Base-by-base conservation (phyloP, 2,797 vertebrate species). In the Phrynocephalus guinanensis region DNA sequence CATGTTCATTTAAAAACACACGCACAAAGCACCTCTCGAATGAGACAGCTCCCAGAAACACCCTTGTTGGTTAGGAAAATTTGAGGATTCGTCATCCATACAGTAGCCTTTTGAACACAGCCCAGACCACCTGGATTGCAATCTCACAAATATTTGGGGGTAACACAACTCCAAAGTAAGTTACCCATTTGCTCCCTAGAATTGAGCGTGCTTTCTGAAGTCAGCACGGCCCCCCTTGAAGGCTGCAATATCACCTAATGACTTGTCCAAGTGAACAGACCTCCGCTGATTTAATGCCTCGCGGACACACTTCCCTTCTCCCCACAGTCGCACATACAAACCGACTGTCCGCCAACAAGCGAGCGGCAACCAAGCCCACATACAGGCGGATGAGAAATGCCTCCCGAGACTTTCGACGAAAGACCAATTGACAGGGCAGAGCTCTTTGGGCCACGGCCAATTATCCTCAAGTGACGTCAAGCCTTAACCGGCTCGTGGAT, bases 401-500 rank as follows among this genome's bases (percentile, higher is more conserved):
- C 38, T 79, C 5, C 3, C 13, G 7, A 28, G 68, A 73, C 38
- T 73, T 44, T 26, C 82, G 80, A n/a, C 33, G 2, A 3, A 16
- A n/a, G 71, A 26, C 71, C 44, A 63, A 85, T 70, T 85, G 44
- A 76, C 50, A 60, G 38, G 48, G 83, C 71, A 77, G 50, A 85
- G 24, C 24, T 11, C 71, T 63, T 63, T 85, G 83, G 71, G 56
- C 11, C 11, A 50, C 60, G 68, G 79, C 71, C 83, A 81, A 20
- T 38, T 26, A 10, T 76, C 70, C 38, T 83, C 52, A 1, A 0
- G 56, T 88, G 87, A 85, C 79, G 79, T 77, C 87, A 85, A 82
- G 71, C 60, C 71, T 70, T 85, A 82, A 70, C 78, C 18, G 48
- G 71, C 52, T 82, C 4, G 22, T 77, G 83, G 79, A 77, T 13